phyloP scores from a whole-genome alignment of 2,888 invertebrate species.

The Erebia palarica region DNA sequence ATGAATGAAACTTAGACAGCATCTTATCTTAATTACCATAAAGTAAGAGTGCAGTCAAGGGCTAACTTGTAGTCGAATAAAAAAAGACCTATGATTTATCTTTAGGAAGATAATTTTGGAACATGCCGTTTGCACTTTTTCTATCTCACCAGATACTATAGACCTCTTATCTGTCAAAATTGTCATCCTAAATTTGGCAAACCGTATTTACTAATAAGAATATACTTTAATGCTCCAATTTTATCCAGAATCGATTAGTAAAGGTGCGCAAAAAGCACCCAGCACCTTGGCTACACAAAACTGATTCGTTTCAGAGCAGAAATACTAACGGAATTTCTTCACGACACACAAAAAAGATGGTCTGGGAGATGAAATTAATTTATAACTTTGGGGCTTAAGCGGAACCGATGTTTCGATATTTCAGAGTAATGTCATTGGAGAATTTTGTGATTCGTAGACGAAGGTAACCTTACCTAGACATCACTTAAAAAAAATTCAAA shows the following conservation, averaged over 20 bases:
- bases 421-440: background rate
- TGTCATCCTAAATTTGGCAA: too few relatives aligned
- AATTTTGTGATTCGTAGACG: background rate
- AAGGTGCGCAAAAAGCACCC: constrained; percentile 18
- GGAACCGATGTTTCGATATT: constrained; percentile 12
- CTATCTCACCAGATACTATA: too few relatives aligned
- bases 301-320: constrained; percentile 18
- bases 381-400: constrained; percentile 21
- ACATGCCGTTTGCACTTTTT: too few relatives aligned
- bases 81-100: too few relatives aligned
- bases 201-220: too few relatives aligned
- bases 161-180: too few relatives aligned
- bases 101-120: too few relatives aligned
- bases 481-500: too few relatives aligned
- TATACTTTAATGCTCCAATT: background rate
- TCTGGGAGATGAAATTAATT: constrained; percentile 24
- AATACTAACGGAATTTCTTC: constrained; percentile 12
- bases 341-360: constrained; percentile 3
- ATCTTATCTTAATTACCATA: too few relatives aligned
- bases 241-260: constrained; percentile 22
- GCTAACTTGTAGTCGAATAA: too few relatives aligned
- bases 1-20: too few relatives aligned
- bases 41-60: too few relatives aligned
- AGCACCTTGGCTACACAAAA: constrained; percentile 16
- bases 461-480: background rate